Percentiles rank a stretch among this genome's conserved stretches.
phyloP scores from a whole-genome alignment of 2,797 vertebrate genomes.

The Gambelia wislizenii region DNA sequence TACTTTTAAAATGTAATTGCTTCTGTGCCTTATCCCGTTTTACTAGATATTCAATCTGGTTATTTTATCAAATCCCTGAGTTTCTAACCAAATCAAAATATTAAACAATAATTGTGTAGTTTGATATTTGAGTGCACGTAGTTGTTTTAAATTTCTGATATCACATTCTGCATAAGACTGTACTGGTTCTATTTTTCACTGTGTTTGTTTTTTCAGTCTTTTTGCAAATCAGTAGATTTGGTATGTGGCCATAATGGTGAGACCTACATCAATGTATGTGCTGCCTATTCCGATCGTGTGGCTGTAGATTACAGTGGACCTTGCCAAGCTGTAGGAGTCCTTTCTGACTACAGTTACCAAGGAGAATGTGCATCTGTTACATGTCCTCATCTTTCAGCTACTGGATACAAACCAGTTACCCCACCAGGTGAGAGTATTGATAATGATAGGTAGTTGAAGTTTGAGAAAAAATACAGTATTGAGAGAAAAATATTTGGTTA shows the following conservation, averaged over 20 bases:
- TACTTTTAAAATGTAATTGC: background rate
- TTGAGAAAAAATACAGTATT: fast-evolving
- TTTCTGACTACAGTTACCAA: conserved; percentile 80
- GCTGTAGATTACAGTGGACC: conserved; percentile 88
- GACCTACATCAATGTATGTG: conserved; percentile 89
- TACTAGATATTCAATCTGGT: background rate
- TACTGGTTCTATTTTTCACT: fast-evolving
- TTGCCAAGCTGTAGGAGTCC: conserved; percentile 88
- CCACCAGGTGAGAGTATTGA: conserved; percentile 85
- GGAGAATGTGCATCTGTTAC: conserved; percentile 86
- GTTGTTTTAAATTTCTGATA: background rate
- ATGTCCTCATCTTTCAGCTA: conserved; percentile 83
- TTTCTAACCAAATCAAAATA: background rate
- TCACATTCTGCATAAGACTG: background rate
- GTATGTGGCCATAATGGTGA: conserved; percentile 94
- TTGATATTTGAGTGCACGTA: background rate
- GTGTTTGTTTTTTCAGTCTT: conserved; percentile 76
- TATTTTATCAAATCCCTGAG: background rate
- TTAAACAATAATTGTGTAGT: background rate
- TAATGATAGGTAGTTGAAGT: fast-evolving
- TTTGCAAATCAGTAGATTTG: conserved; percentile 82
- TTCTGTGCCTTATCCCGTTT: background rate
- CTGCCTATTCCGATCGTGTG: conserved; percentile 90
- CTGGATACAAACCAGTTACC: conserved; percentile 85
- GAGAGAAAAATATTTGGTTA: fast-evolving